Evolutionary conservation across 2,113 vertebrate species (phyloP).

Genomic region (Ailurus styani): DNA sequence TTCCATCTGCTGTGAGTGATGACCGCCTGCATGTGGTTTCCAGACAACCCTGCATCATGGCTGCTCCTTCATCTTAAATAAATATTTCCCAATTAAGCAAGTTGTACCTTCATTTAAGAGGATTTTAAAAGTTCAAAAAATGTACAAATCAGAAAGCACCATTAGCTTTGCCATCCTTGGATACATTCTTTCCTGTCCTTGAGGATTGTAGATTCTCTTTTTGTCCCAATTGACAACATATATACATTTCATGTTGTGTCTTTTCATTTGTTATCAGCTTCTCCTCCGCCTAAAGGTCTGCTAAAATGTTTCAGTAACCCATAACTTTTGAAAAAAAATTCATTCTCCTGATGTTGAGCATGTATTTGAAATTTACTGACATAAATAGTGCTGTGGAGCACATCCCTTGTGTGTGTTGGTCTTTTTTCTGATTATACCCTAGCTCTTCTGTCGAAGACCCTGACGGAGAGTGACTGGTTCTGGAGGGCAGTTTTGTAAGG

Average conservation of each 20-base stretch:
- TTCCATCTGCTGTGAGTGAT: background rate
- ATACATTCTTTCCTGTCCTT: background rate
- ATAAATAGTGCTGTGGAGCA: background rate
- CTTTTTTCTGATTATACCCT: background rate
- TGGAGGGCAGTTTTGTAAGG: background rate
- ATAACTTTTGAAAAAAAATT: background rate
- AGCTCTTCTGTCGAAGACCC: background rate
- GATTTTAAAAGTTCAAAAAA: slow-evolving; percentile 7
- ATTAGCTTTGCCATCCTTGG: background rate
- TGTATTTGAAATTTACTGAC: background rate
- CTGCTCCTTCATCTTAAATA: background rate
- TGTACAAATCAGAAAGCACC: background rate
- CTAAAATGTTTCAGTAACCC: background rate
- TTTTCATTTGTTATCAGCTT: background rate
- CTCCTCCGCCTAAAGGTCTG: background rate
- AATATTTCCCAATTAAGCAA: background rate
- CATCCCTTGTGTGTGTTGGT: background rate
- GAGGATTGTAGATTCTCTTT: background rate
- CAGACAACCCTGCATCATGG: background rate
- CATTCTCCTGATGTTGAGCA: background rate
- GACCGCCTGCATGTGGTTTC: background rate
- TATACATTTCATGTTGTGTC: background rate
- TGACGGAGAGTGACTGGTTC: background rate
- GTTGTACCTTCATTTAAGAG: background rate
- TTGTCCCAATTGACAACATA: background rate